phyloP scores from a whole-genome alignment of 2,888 invertebrate species.

The Andrena hattorfiana region DNA sequence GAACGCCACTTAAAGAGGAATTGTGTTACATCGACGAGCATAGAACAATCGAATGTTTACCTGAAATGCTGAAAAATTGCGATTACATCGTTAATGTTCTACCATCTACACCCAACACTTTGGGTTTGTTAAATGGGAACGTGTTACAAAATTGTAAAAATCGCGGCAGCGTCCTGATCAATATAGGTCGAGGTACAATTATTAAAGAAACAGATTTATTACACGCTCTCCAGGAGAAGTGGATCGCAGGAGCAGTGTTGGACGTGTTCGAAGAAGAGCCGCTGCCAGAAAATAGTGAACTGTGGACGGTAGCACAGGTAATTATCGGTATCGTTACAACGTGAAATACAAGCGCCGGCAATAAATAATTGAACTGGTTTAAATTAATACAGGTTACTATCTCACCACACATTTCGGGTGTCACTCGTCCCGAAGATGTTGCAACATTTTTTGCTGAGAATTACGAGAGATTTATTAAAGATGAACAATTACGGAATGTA shows the following conservation, averaged over 20 bases:
- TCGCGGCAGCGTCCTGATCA: slow-evolving; percentile 86
- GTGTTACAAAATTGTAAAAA: slow-evolving; percentile 85
- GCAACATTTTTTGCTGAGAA: slow-evolving; percentile 85
- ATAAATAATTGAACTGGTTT: slow-evolving; percentile 17
- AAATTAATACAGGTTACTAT: slow-evolving; percentile 83
- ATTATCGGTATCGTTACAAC: slow-evolving; percentile 9
- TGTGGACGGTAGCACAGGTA: slow-evolving; percentile 86
- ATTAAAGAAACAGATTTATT: slow-evolving; percentile 86
- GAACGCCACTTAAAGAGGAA: slow-evolving; percentile 66
- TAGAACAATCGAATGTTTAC: slow-evolving; percentile 79
- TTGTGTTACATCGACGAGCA: slow-evolving; percentile 74
- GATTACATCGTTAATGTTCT: slow-evolving; percentile 87
- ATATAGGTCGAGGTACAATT: slow-evolving; percentile 87
- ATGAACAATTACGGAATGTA: slow-evolving; percentile 81
- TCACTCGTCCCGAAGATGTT: slow-evolving; percentile 84
- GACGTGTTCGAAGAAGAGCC: slow-evolving; percentile 87
- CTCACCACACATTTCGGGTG: slow-evolving; percentile 85
- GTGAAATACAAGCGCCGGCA: neutral
- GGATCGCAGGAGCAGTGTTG: slow-evolving; percentile 87
- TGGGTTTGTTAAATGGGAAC: slow-evolving; percentile 85
- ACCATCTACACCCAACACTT: slow-evolving; percentile 86
- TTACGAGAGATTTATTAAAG: slow-evolving; percentile 82
- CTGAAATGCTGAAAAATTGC: slow-evolving; percentile 84
- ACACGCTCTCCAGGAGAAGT: slow-evolving; percentile 85
- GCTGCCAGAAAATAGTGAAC: slow-evolving; percentile 84